Conservation (phyloP, 2,113 vertebrate species). For the Sylvietta virens region DNA sequence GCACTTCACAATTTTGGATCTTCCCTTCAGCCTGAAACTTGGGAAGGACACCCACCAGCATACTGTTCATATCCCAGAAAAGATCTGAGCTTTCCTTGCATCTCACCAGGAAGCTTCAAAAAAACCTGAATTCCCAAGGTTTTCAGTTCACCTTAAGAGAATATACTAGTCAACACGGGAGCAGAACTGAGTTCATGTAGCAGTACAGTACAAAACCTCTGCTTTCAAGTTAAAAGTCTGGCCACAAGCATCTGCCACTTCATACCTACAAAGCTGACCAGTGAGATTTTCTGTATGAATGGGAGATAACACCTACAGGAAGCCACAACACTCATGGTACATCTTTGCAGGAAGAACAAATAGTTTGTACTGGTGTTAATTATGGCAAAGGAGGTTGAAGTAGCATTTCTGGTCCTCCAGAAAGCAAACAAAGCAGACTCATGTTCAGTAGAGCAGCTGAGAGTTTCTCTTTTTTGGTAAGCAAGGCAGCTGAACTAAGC, state of each 20-base stretch:
- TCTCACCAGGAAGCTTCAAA: background rate
- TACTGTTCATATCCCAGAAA: background rate
- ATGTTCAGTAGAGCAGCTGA: background rate
- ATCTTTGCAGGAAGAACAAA: background rate
- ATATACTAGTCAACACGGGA: background rate
- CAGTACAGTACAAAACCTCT: background rate
- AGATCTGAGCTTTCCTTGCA: background rate
- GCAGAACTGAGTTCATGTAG: background rate
- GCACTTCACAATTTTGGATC: background rate
- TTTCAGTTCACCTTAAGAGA: background rate
- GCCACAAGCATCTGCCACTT: background rate
- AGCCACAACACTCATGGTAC: accelerated
- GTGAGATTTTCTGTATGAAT: background rate
- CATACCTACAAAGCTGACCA: background rate
- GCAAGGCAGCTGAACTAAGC: background rate
- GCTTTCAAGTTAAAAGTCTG: background rate
- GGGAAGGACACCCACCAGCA: background rate
- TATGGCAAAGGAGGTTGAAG: background rate
- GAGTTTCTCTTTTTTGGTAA: background rate
- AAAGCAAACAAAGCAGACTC: background rate
- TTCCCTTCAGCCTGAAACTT: background rate
- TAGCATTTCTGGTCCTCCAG: background rate
- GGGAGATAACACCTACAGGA: background rate
- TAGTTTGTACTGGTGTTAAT: background rate
- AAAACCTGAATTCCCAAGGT: background rate